A percentile compares a stretch with the other conserved stretches of the same genome.
Conservation (phyloP, 2,888 invertebrate species). For the Lycocerus yunnanus region DNA sequence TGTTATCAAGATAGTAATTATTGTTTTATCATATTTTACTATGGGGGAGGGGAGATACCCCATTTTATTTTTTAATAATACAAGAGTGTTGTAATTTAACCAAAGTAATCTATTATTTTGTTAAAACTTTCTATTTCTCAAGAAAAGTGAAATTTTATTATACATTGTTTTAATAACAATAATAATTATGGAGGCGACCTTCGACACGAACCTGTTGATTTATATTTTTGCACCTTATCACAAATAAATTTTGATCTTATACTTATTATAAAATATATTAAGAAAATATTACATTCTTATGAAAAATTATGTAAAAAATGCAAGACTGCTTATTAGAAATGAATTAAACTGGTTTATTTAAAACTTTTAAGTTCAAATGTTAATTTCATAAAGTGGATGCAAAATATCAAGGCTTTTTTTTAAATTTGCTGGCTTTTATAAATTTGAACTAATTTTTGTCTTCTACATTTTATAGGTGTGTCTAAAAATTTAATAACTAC, state of each 20-base stretch:
- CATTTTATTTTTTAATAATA: not conserved
- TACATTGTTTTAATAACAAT: conserved; percentile 29
- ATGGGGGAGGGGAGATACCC: not conserved
- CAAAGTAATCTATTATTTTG: conserved; percentile 7
- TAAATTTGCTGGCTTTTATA: not conserved
- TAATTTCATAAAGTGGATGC: not conserved
- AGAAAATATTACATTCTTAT: not conserved
- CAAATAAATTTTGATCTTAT: not conserved
- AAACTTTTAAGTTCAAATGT: conserved; percentile 1
- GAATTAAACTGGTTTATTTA: not conserved
- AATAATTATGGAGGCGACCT: conserved; percentile 8
- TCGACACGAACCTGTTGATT: conserved; percentile 6
- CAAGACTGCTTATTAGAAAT: not conserved
- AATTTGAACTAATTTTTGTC: conserved; percentile 5
- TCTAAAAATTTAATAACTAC: not conserved
- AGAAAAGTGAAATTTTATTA: conserved; percentile 42
- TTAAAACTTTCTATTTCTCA: conserved; percentile 42
- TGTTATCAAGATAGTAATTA: not conserved
- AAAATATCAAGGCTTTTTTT: conserved; percentile 2
- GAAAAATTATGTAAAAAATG: not conserved
- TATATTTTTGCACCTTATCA: not conserved
- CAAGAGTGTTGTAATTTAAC: not conserved
- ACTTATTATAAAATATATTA: not conserved
- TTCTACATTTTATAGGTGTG: not conserved
- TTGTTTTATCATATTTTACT: not conserved